These are phyloP conservation scores for Morone chrysops DNA, from an alignment of 2,113 vertebrate species.

Conservation along the genomic window DNA sequence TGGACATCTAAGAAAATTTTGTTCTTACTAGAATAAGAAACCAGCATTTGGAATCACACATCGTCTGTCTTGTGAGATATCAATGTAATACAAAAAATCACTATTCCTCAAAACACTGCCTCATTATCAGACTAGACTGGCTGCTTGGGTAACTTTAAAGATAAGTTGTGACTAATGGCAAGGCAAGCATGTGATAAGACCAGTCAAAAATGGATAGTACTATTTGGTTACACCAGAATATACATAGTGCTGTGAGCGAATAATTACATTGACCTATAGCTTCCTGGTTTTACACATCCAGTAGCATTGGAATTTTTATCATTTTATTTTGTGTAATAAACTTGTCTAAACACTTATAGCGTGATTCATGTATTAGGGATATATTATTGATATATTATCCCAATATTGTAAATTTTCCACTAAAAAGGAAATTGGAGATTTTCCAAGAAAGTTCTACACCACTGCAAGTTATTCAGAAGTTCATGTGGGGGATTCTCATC, in stretches of 20 bases:
- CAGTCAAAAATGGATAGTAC: constrained; percentile 31
- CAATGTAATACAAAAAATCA: background rate
- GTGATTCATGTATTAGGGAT: background rate
- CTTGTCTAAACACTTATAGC: background rate
- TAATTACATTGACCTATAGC: constrained; percentile 15
- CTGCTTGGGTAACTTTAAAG: constrained; percentile 18
- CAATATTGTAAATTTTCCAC: background rate
- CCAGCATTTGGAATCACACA: background rate
- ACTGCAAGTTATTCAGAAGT: background rate
- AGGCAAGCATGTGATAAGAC: no score
- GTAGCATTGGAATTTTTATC: background rate
- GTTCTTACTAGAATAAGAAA: background rate
- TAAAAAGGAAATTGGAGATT: background rate
- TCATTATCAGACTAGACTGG: background rate
- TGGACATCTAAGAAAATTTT: background rate
- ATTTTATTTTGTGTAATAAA: background rate
- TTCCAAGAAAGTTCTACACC: background rate
- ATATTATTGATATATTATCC: background rate
- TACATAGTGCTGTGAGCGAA: constrained; percentile 9
- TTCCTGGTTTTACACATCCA: background rate
- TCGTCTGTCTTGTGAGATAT: background rate
- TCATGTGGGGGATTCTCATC: background rate
- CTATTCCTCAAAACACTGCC: background rate
- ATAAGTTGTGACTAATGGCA: constrained; percentile 3
- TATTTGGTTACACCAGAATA: constrained; percentile 67